Conservation (phyloP, 2,797 vertebrate genomes). For the Furcifer pardalis region DNA sequence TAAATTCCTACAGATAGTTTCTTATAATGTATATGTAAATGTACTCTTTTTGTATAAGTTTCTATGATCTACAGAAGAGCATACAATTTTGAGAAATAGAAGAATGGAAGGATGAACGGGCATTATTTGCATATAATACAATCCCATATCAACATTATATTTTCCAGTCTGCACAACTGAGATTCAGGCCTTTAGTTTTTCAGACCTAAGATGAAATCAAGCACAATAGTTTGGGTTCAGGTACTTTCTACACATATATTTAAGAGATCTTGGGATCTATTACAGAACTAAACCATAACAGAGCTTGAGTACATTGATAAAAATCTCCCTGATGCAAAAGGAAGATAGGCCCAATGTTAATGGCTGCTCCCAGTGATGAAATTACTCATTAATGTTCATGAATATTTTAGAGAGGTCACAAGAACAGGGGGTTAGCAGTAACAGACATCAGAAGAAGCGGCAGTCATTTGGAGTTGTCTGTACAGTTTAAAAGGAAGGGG, state of each 20-base stretch:
- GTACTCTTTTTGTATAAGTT: too few species aligned
- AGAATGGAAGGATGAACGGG: neutral
- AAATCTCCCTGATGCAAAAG: neutral
- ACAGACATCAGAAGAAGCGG: neutral
- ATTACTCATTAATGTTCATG: neutral
- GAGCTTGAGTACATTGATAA: neutral
- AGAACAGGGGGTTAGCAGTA: too few species aligned
- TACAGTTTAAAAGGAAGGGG: neutral
- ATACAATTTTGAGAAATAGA: neutral
- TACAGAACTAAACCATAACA: neutral
- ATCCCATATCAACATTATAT: neutral
- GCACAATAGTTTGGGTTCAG: neutral
- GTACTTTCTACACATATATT: slow-evolving; percentile 20
- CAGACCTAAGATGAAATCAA: neutral
- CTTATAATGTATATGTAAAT: neutral
- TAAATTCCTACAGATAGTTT: neutral
- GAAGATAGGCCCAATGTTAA: neutral
- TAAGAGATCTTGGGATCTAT: neutral
- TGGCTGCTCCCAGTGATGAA: neutral
- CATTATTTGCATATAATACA: neutral
- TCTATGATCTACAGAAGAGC: neutral
- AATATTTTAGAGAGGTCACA: slow-evolving; percentile 16
- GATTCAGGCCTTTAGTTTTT: neutral
- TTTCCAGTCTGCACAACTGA: neutral
- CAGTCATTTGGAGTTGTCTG: neutral